Conservation (phyloP, 2,888 invertebrate genomes). For the Ramazzottius varieornatus region DNA sequence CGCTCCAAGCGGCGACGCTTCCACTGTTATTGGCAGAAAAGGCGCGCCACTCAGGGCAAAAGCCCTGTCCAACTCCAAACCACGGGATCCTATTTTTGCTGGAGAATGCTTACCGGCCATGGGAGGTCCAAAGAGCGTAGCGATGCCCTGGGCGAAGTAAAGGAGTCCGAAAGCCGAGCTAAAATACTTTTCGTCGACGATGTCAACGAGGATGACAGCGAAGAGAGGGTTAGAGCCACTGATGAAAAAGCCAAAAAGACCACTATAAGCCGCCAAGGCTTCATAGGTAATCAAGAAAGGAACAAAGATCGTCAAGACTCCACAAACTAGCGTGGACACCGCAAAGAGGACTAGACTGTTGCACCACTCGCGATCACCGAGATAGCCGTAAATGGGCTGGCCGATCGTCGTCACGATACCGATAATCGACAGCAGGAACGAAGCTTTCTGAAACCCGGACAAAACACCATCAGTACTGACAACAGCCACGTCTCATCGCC, state of each 20-base stretch:
- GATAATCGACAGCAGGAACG: slow-evolving; percentile 1
- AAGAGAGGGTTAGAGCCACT: slow-evolving; percentile 74
- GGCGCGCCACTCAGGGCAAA: no score
- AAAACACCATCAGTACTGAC: no score
- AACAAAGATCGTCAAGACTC: slow-evolving; percentile 14
- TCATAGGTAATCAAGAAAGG: neutral
- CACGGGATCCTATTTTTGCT: no score
- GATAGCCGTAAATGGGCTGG: slow-evolving; percentile 40
- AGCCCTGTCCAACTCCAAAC: no score
- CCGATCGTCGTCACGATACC: slow-evolving; percentile 1
- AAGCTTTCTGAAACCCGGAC: slow-evolving; percentile 2
- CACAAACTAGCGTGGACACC: slow-evolving; percentile 34
- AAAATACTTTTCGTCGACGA: slow-evolving; percentile 64
- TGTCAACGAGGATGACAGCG: slow-evolving; percentile 61
- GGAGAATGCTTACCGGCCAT: slow-evolving; percentile 53
- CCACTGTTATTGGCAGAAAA: no score
- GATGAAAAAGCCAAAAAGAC: slow-evolving; percentile 62
- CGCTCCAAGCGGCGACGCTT: no score
- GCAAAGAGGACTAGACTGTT: slow-evolving; percentile 58
- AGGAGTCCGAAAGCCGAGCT: slow-evolving; percentile 69
- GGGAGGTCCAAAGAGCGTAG: slow-evolving; percentile 66
- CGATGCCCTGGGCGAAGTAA: slow-evolving; percentile 60
- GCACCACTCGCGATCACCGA: slow-evolving; percentile 58
- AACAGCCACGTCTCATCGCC: no score
- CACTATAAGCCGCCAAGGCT: slow-evolving; percentile 24